Conservation (phyloP, 1,140 invertebrate genomes). For the Drosophila willistoni region DNA sequence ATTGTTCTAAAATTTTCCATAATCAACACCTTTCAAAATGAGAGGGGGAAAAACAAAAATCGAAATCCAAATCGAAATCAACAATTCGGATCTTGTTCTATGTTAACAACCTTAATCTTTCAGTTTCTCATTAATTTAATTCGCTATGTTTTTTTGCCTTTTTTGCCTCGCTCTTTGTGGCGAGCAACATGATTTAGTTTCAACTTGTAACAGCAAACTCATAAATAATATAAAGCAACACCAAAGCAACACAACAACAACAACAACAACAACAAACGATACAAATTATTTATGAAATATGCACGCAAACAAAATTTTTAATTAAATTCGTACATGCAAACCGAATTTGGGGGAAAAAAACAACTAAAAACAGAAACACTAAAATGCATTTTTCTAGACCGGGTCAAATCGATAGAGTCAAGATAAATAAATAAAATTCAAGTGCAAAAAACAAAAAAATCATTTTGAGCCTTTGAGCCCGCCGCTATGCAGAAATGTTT, state of each 20-base stretch:
- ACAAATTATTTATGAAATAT: conserved; percentile 80
- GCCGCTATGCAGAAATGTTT: conserved; percentile 57
- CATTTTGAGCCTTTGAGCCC: conserved; percentile 41
- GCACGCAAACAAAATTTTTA: conserved; percentile 74
- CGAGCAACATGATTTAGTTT: conserved; percentile 68
- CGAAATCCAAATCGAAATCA: conserved; percentile 32
- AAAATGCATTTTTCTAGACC: conserved; percentile 45
- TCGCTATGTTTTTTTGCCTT: conserved; percentile 7
- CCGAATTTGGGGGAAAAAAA: conserved; percentile 24
- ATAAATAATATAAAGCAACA: conserved; percentile 74
- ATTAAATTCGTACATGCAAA: conserved; percentile 80
- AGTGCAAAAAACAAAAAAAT: conserved; percentile 37
- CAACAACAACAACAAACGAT: conserved; percentile 43
- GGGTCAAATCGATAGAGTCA: conserved; percentile 74
- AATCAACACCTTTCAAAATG: conserved; percentile 1
- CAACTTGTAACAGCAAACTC: conserved; percentile 43
- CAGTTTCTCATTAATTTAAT: conserved; percentile 54
- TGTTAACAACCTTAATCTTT: conserved; percentile 59
- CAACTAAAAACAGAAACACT: conserved; percentile 11
- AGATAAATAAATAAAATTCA: conserved; percentile 54
- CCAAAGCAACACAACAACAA: conserved; percentile 37
- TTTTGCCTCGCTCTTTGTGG: conserved; percentile 25
- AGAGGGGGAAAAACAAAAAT: conserved; percentile 22
- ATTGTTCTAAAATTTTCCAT: not conserved
- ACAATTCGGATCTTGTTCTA: conserved; percentile 39